Percentiles rank a stretch among this genome's conserved stretches.
Evolutionary conservation across 2,888 invertebrate species (phyloP).

Genomic region (Disparrhopalites patrizii): DNA sequence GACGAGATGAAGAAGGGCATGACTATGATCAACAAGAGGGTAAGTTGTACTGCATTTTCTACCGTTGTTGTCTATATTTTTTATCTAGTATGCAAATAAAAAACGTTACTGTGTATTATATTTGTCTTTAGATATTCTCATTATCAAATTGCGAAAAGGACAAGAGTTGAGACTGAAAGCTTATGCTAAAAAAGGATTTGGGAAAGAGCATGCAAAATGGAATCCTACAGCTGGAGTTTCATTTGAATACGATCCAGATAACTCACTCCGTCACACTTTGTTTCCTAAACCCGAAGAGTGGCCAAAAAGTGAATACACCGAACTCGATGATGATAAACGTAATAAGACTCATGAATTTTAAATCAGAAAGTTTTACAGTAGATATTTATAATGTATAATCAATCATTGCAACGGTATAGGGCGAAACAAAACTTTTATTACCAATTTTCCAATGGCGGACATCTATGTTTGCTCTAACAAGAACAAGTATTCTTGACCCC

Average conservation of each 20-base stretch:
- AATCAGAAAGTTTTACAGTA: too few species aligned
- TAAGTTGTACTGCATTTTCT: conserved; percentile 51
- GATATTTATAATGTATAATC: too few species aligned
- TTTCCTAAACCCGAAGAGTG: conserved; percentile 97
- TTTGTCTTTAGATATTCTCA: conserved; percentile 59
- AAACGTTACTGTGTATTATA: neutral
- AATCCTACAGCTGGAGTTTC: conserved; percentile 98
- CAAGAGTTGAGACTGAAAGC: conserved; percentile 92
- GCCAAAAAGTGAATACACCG: conserved; percentile 97
- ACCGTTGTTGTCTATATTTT: neutral
- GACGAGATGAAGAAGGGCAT: conserved; percentile 75
- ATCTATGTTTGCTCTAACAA: too few species aligned
- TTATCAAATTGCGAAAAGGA: conserved; percentile 70
- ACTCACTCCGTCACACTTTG: conserved; percentile 89
- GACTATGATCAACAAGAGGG: conserved; percentile 91
- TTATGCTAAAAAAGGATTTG: conserved; percentile 94
- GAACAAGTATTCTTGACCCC: too few species aligned
- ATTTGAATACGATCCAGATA: conserved; percentile 99
- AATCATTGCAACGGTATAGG: too few species aligned
- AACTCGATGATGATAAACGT: conserved; percentile 86
- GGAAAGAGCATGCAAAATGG: conserved; percentile 99
- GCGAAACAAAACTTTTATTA: too few species aligned
- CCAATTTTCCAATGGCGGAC: too few species aligned
- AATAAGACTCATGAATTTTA: conserved; percentile 46
- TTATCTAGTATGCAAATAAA: neutral